phyloP scores from a whole-genome alignment of 2,113 vertebrate species.

The Nothobranchius furzeri region DNA sequence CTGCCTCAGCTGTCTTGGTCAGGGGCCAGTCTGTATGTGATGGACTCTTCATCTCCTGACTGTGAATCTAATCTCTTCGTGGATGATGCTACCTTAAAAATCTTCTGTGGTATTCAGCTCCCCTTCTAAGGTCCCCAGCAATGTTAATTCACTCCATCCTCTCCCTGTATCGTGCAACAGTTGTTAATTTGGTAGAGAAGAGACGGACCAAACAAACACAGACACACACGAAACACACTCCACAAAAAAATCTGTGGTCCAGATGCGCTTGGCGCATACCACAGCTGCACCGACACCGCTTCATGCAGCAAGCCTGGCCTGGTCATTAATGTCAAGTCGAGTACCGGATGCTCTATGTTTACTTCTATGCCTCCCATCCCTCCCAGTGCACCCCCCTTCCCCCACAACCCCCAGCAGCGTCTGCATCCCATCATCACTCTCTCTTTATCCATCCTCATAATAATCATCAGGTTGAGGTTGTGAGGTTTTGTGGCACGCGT shows the following conservation, averaged over 20 bases:
- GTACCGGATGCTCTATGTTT: slow-evolving; percentile 54
- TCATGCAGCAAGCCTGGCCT: slow-evolving; percentile 58
- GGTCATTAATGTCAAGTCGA: slow-evolving; percentile 58
- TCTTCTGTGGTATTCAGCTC: slow-evolving; percentile 28
- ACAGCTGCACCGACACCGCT: slow-evolving; percentile 65
- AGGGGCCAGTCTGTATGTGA: background rate
- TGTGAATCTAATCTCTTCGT: slow-evolving; percentile 1
- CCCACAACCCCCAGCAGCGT: slow-evolving; percentile 67
- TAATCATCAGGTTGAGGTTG: slow-evolving; percentile 72
- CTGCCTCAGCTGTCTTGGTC: background rate
- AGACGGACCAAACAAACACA: slow-evolving; percentile 68
- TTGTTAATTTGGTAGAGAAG: slow-evolving; percentile 50
- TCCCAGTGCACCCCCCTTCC: slow-evolving; percentile 5
- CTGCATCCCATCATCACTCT: slow-evolving; percentile 78
- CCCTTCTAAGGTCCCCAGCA: slow-evolving; percentile 38
- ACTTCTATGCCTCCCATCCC: slow-evolving; percentile 3
- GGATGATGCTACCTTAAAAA: slow-evolving; percentile 41
- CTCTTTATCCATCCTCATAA: slow-evolving; percentile 74
- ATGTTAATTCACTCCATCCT: slow-evolving; percentile 63
- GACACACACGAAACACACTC: slow-evolving; percentile 47
- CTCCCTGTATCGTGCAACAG: slow-evolving; percentile 60
- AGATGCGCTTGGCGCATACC: slow-evolving; percentile 67
- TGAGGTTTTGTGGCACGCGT: slow-evolving; percentile 75
- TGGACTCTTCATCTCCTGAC: background rate
- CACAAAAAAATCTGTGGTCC: slow-evolving; percentile 60